Evolutionary conservation across 2,797 vertebrate genomes (phyloP), one percentile per base, ranked within the genome.

Genomic region (Sphenopsis melanotis): DNA sequence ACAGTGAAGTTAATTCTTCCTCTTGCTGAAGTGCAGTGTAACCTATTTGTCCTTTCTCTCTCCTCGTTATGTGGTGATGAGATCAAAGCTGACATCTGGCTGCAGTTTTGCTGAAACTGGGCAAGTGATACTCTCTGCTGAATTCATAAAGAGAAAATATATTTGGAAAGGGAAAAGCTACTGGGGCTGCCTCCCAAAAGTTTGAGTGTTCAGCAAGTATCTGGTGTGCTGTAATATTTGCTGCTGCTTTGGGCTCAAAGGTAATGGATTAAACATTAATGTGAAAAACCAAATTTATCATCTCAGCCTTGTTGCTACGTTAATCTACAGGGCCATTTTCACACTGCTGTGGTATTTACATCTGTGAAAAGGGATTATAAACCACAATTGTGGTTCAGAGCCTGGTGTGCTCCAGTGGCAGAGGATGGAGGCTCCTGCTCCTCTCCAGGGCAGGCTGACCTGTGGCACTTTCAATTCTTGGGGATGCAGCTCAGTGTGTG

Each of bases 41-140:
- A 91, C 84, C 87, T 92, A 79, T 97, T 95, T 90, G 93, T 96
- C 96, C 95, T 95, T 84, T 90, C 89, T 70, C 85, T 94, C 89
- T 93, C 89, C 93, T 96, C 1, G 9, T 95, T 94, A 60, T 77
- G 76, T 57, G 83, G 26, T 85, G 89, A 94, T 90, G 64, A 92
- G 93, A 96, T 96, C 95, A 95, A 87, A 95, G 80, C 86, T 94
- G 93, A 96, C 95, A 96, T 94, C 77, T 95, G 89, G 91, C 85
- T 90, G 81, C 68, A 69, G 63, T 75, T 95, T 69, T 95, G 60
- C 93, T 96, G 78, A 92, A 96, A 84, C 68, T 52, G 87, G 91
- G 86, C 91, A 94, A 78, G 90, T 91, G 87, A 90, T 94, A 60
- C 50, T 59, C 65, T 86, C 88, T 37, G 21, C 60, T 95, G 82